Conservation (phyloP, 2,888 invertebrate species). For the Andrena hattorfiana region DNA sequence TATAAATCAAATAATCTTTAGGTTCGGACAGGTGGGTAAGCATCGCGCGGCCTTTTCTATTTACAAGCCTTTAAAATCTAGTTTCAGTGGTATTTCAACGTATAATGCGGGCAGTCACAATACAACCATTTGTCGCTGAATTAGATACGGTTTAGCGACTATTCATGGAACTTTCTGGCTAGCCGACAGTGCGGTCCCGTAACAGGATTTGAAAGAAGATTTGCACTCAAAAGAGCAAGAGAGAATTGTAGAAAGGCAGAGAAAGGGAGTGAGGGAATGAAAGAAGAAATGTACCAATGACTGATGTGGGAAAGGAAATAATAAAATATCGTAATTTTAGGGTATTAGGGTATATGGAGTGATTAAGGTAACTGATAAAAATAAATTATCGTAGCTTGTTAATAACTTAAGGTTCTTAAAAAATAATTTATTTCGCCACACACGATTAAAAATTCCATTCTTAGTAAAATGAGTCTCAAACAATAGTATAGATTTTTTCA, state of each 20-base stretch:
- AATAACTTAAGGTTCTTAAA: not conserved
- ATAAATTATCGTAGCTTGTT: not conserved
- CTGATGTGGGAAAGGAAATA: not conserved
- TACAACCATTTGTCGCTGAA: slow-evolving; percentile 70
- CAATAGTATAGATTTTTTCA: too few species aligned
- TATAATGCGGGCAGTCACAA: slow-evolving; percentile 60
- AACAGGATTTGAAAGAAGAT: slow-evolving; percentile 22
- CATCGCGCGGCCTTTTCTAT: not conserved
- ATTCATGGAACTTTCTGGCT: slow-evolving; percentile 70
- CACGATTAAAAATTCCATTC: too few species aligned
- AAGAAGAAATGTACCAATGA: not conserved
- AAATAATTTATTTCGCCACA: too few species aligned
- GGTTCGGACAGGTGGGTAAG: slow-evolving; percentile 2
- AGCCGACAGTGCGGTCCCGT: slow-evolving; percentile 15
- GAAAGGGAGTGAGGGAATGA: not conserved
- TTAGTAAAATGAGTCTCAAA: too few species aligned
- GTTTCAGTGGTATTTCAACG: slow-evolving; percentile 25
- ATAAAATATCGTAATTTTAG: not conserved
- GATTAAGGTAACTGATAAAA: not conserved
- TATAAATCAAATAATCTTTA: slow-evolving; percentile 1
- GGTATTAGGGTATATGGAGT: too few species aligned
- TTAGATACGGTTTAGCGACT: slow-evolving; percentile 69
- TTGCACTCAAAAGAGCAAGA: not conserved
- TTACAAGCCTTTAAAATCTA: slow-evolving; percentile 37
- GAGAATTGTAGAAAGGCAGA: not conserved